Conservation (phyloP, 2,888 invertebrate genomes). For the Tetragonisca angustula region DNA sequence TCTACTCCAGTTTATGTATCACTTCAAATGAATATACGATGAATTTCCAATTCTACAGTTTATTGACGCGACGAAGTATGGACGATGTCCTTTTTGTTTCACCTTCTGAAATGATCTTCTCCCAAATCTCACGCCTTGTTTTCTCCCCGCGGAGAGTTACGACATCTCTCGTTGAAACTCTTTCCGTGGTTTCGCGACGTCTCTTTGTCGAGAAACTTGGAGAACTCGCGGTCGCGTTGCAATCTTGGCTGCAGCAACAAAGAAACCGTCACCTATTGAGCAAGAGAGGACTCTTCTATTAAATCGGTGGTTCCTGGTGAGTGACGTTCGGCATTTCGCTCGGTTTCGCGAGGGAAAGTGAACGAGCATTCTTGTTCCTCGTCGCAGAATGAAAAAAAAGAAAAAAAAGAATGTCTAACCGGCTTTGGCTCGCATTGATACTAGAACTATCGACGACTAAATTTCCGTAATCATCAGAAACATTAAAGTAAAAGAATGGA, state of each 20-base stretch:
- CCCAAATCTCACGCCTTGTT: not conserved
- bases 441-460: not conserved
- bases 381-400: constrained; percentile 4
- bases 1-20: not conserved
- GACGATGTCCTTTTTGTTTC: too few species aligned
- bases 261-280: constrained; percentile 1
- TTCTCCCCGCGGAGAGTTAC: not conserved
- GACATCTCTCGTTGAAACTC: not conserved
- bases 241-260: constrained; percentile 1
- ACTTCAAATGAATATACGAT: not conserved
- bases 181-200: not conserved
- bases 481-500: too few species aligned
- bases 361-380: constrained; percentile 66
- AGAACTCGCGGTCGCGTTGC: not conserved
- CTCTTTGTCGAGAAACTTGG: not conserved
- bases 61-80: too few species aligned
- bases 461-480: too few species aligned
- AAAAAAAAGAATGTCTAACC: constrained; percentile 59
- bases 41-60: not conserved
- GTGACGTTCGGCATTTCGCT: constrained; percentile 61
- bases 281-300: constrained; percentile 4
- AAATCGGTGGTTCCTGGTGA: constrained; percentile 37
- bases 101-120: not conserved
- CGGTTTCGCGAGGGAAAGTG: constrained; percentile 74
- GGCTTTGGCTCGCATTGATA: constrained; percentile 48